Percentiles rank a stretch among this genome's conserved stretches.
These are phyloP conservation scores for Stenchaetothrips biformis DNA, from an alignment of 2,888 invertebrate genomes.

Conservation along the genomic window DNA sequence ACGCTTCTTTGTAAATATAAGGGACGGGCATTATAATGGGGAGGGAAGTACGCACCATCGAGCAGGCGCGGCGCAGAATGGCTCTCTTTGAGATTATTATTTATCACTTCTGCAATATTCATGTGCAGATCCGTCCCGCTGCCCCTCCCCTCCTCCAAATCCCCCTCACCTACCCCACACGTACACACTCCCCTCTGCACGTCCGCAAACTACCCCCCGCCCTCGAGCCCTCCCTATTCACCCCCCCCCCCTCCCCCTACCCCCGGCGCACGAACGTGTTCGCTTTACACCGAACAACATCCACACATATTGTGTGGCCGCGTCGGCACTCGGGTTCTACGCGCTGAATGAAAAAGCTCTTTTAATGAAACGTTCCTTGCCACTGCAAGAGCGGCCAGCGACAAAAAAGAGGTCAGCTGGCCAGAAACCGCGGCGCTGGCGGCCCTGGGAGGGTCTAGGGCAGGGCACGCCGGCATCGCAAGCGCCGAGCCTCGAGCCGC, in stretches of 20 bases:
- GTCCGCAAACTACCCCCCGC: background rate
- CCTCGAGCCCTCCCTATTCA: background rate
- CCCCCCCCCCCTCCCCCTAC: background rate
- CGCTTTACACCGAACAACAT: background rate
- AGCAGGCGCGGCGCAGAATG: conserved; percentile 3
- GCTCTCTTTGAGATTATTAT: conserved; percentile 25
- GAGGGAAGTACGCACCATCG: conserved; percentile 13
- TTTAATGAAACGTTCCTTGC: background rate
- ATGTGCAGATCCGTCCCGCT: background rate
- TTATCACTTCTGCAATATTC: conserved; percentile 23
- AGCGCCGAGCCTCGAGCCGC: no score
- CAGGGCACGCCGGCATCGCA: no score
- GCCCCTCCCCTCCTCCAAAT: background rate
- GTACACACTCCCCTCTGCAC: background rate
- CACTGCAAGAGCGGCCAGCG: background rate
- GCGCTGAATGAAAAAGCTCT: background rate
- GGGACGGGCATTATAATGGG: background rate
- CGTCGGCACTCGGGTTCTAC: background rate
- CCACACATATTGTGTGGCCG: background rate
- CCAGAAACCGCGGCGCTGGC: no score
- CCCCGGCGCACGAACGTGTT: background rate
- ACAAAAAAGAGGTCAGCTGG: no score
- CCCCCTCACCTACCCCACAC: background rate
- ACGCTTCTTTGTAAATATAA: conserved; percentile 1
- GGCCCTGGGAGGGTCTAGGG: no score